These are phyloP conservation scores for Myoxocephalus aenaeus DNA, from an alignment of 2,797 vertebrate species.

Conservation along the genomic window DNA sequence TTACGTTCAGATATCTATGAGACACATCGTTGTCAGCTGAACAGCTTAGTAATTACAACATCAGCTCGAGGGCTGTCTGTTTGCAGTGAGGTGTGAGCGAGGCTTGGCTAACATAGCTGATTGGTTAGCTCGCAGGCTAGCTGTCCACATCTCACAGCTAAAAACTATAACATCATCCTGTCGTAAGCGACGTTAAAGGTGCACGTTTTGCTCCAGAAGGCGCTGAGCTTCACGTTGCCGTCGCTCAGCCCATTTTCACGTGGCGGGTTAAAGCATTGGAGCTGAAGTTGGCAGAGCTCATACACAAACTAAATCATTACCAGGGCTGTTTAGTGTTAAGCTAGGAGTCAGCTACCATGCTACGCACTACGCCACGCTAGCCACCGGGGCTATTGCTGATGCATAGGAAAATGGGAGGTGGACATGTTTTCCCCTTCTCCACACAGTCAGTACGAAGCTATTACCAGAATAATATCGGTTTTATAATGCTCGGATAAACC, in stretches of 20 bases:
- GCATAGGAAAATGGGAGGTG: conserved; percentile 89
- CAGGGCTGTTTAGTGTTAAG: conserved; percentile 56
- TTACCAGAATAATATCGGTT: conserved; percentile 66
- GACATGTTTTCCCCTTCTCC: conserved; percentile 84
- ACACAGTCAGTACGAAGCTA: conserved; percentile 77
- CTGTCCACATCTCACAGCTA: conserved; percentile 65
- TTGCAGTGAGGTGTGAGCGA: conserved; percentile 57
- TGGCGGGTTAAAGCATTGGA: conserved; percentile 8
- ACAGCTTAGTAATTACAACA: conserved; percentile 21
- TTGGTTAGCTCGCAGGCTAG: conserved; percentile 73
- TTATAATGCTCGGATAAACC: conserved; percentile 33
- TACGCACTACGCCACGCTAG: conserved; percentile 85
- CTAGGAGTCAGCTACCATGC: conserved; percentile 77
- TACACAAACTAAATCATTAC: conserved; percentile 40
- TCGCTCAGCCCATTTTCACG: background rate
- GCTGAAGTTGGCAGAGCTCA: conserved; percentile 46
- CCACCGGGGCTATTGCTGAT: conserved; percentile 83
- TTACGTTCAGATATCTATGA: background rate
- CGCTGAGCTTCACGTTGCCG: conserved; percentile 26
- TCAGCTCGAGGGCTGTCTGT: conserved; percentile 26
- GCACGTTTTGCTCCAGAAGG: conserved; percentile 36
- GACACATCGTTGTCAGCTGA: background rate
- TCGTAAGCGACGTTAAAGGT: conserved; percentile 54
- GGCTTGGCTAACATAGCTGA: conserved; percentile 67
- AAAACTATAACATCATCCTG: conserved; percentile 44